These are phyloP conservation scores for Drosophila tropicalis DNA, from an alignment of 1,140 invertebrate species.

Conservation along the genomic window DNA sequence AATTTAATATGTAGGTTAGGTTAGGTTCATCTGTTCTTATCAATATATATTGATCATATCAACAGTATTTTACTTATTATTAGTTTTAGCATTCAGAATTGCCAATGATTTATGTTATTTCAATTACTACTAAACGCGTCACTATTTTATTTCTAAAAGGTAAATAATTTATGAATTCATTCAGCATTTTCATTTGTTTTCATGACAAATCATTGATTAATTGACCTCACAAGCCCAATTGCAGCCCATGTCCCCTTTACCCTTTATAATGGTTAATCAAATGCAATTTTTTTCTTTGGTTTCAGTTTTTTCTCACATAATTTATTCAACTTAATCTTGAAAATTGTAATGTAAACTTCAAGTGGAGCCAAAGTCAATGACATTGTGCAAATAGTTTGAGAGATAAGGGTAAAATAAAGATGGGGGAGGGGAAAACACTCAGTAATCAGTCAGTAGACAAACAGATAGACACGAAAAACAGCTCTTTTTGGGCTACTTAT, in stretches of 20 bases:
- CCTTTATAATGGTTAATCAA: background rate
- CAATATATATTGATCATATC: too few species aligned
- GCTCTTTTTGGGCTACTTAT: constrained; percentile 22
- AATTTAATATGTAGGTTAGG: too few species aligned
- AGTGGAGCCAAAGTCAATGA: constrained; percentile 36
- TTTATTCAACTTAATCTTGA: constrained; percentile 31
- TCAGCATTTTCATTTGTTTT: constrained; percentile 14
- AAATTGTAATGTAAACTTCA: constrained; percentile 24
- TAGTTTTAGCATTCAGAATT: too few species aligned
- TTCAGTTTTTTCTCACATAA: background rate
- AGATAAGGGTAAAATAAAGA: constrained; percentile 26
- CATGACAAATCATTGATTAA: constrained; percentile 44
- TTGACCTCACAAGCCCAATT: background rate
- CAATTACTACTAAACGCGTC: too few species aligned
- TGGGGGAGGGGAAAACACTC: constrained; percentile 20
- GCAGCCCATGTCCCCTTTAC: constrained; percentile 3
- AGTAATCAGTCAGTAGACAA: constrained; percentile 23
- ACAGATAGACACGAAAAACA: constrained; percentile 26
- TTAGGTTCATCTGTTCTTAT: too few species aligned
- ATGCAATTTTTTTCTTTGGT: too few species aligned
- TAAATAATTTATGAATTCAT: background rate
- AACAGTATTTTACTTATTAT: too few species aligned
- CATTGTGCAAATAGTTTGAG: constrained; percentile 40
- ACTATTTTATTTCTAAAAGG: too few species aligned
- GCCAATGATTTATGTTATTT: too few species aligned